These are phyloP conservation scores for Argyresthia goedartella DNA, from an alignment of 2,888 invertebrate species.

Conservation along the genomic window DNA sequence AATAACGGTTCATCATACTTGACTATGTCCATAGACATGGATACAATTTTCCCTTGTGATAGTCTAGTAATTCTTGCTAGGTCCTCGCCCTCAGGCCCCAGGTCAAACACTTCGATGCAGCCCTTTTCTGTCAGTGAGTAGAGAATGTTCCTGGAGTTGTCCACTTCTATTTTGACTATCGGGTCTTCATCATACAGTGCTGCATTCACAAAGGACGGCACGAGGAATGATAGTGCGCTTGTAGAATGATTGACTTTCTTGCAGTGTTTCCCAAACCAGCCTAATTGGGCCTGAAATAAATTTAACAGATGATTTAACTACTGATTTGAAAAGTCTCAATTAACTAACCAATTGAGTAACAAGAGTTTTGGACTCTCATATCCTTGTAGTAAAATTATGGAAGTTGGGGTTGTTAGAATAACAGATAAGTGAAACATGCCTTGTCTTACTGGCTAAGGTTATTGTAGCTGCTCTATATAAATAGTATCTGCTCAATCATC, in stretches of 20 bases:
- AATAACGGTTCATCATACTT: conserved; percentile 71
- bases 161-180: conserved; percentile 88
- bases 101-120: conserved; percentile 89
- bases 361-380: no score
- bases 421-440: not conserved
- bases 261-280: conserved; percentile 96
- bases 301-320: not conserved
- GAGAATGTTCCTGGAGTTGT: conserved; percentile 89
- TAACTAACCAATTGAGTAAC: no score
- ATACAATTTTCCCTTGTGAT: conserved; percentile 80
- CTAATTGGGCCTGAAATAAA: conserved; percentile 76
- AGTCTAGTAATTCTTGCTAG: conserved; percentile 80
- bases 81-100: conserved; percentile 82
- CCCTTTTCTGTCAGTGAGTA: conserved; percentile 93
- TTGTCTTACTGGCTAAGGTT: not conserved
- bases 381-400: no score
- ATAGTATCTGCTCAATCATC: not conserved
- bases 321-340: no score
- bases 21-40: conserved; percentile 83
- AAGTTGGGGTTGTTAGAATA: no score
- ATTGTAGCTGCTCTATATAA: not conserved
- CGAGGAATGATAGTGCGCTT: conserved; percentile 86
- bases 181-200: conserved; percentile 91
- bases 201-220: conserved; percentile 90
- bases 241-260: conserved; percentile 96